Base-by-base conservation (phyloP, 2,113 vertebrate genomes). In the Ciconia maguari region DNA sequence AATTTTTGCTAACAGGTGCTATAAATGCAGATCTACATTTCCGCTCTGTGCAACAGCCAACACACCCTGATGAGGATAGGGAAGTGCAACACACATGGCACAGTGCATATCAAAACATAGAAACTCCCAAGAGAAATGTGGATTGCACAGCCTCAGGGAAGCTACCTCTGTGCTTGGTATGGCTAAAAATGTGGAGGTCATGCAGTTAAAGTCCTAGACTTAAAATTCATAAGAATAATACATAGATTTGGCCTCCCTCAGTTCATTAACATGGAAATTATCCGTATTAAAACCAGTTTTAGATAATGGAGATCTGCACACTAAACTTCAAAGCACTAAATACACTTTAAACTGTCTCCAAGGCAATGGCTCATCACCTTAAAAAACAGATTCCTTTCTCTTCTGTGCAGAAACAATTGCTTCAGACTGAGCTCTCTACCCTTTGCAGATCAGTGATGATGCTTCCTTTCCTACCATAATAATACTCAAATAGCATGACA, bases 91-190 rank as follows among this genome's bases (percentile, higher is more conserved):
- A 66, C 5, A 13, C 3, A 5, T 16, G 38, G 11, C 24, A 72
- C 14, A 75, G 16, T 27, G 17, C 9, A 44, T 11, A 19, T 68
- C 36, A 66, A 77, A 60, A 72, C 6, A 30, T 0, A 34, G n/a
- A 30, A 19, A 62, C 6, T 36, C 9, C 1, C 0, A 20, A 32
- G 29, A 52, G 44, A 71, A 83, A 58, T 29, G 2, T 5, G 3
- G 19, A 19, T 25, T 75, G 11, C 12, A 75, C 5, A 60, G 5
- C 25, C 24, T 60, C 49, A 58, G 32, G 27, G 12, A 75, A 71
- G 15, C 15, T 38, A 1, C 4, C 5, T 20, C 44, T 79, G 18
- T 62, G 16, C 8, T 61, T 1, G 0, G 1, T 38, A 8, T 8
- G 15, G 11, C 25, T 58, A 16, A 81, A 48, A 71, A 71, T 17